Percentiles rank a stretch among this genome's conserved stretches.
phyloP scores from a whole-genome alignment of 2,888 invertebrate genomes.

The Papilio gigon region DNA sequence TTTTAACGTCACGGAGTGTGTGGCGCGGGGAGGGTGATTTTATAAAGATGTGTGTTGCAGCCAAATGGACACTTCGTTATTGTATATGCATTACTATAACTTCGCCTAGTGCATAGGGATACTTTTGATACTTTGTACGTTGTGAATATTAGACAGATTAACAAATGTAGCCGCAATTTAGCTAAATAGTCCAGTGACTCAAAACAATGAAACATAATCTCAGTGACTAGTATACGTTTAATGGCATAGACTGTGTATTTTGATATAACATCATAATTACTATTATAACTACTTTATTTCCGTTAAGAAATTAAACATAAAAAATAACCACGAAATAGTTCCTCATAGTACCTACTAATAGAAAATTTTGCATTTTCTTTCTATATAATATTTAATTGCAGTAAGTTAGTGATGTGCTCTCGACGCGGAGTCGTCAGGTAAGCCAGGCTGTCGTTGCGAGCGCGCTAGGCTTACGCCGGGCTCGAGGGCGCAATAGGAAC shows the following conservation, averaged over 20 bases:
- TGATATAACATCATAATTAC: slow-evolving; percentile 74
- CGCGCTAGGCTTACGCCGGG: slow-evolving; percentile 38
- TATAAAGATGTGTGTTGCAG: slow-evolving; percentile 49
- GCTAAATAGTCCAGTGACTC: slow-evolving; percentile 59
- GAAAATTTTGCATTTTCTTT: slow-evolving; percentile 81
- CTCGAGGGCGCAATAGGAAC: slow-evolving; percentile 31
- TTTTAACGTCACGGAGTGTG: slow-evolving; percentile 30
- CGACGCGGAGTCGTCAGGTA: slow-evolving; percentile 52
- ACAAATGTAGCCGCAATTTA: slow-evolving; percentile 31
- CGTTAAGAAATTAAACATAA: slow-evolving; percentile 62
- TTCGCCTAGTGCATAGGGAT: slow-evolving; percentile 46
- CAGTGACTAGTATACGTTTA: slow-evolving; percentile 50
- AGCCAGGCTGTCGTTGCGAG: slow-evolving; percentile 46
- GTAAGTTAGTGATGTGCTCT: slow-evolving; percentile 77
- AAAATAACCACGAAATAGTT: slow-evolving; percentile 80
- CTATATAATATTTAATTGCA: slow-evolving; percentile 71
- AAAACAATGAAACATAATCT: slow-evolving; percentile 61
- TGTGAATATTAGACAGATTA: slow-evolving; percentile 43
- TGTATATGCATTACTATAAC: slow-evolving; percentile 45
- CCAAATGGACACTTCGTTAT: slow-evolving; percentile 46
- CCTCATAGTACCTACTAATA: slow-evolving; percentile 82
- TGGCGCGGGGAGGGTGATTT: slow-evolving; percentile 42
- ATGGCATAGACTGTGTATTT: slow-evolving; percentile 73
- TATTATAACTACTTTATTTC: slow-evolving; percentile 56
- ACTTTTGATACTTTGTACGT: slow-evolving; percentile 44